These are phyloP conservation scores for Phylloscopus trochilus DNA, from an alignment of 2,113 vertebrate species.

Conservation along the genomic window DNA sequence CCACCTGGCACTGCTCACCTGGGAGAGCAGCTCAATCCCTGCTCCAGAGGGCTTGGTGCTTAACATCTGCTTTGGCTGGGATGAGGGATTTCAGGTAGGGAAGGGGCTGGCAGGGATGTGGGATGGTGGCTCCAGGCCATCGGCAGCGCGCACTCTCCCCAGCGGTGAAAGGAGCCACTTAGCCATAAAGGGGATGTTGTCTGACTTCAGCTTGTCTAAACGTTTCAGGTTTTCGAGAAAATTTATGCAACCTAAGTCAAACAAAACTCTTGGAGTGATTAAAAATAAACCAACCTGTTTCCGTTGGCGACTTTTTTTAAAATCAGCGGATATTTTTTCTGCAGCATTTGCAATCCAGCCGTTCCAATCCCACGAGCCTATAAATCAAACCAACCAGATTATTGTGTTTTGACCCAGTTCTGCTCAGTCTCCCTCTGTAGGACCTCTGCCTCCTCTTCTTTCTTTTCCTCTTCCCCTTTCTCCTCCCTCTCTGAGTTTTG, in stretches of 20 bases:
- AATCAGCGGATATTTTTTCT: background rate
- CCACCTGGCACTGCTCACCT: background rate
- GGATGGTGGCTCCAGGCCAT: fast-evolving
- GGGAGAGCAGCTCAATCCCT: background rate
- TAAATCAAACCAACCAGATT: background rate
- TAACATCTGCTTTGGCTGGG: background rate
- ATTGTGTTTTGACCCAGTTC: constrained; percentile 6
- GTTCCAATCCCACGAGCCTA: background rate
- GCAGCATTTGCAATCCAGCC: constrained; percentile 7
- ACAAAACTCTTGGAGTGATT: background rate
- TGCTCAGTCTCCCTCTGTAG: background rate
- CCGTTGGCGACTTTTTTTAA: background rate
- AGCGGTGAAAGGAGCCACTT: fast-evolving
- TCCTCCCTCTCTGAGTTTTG: background rate
- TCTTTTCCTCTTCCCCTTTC: background rate
- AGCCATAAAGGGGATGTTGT: background rate
- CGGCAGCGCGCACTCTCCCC: fast-evolving
- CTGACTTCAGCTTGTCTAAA: background rate
- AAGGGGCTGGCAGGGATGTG: background rate
- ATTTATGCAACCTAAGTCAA: constrained; percentile 1
- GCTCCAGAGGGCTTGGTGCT: background rate
- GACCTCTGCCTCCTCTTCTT: background rate
- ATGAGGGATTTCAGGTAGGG: background rate
- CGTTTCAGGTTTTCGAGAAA: background rate
- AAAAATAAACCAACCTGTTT: constrained; percentile 25